phyloP scores from a whole-genome alignment of 2,797 vertebrate genomes.

The Peromyscus aztecus region DNA sequence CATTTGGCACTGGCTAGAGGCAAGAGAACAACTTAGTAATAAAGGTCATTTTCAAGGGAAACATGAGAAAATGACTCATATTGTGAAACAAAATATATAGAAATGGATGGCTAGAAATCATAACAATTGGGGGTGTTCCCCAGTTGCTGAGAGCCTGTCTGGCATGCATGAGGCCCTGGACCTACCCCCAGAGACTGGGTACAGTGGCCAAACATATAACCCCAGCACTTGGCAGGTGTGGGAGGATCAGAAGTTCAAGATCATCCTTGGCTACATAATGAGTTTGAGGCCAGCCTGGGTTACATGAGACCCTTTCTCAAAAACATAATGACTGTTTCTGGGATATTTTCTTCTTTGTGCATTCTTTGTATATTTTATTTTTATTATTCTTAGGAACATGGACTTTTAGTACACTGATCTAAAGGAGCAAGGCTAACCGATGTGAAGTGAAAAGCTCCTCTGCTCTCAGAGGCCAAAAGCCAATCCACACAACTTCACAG shows the following conservation, averaged over 20 bases:
- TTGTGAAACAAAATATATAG: slow-evolving; percentile 54
- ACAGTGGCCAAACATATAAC: background rate
- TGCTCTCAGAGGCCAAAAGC: background rate
- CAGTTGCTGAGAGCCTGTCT: background rate
- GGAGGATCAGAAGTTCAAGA: background rate
- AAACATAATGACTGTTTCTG: background rate
- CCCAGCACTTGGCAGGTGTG: background rate
- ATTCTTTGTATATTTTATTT: background rate
- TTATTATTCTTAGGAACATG: background rate
- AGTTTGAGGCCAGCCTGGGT: background rate
- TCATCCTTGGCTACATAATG: background rate
- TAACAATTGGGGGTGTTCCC: background rate
- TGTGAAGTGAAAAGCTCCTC: background rate
- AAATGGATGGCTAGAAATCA: slow-evolving; percentile 37
- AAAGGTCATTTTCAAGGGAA: slow-evolving; percentile 48
- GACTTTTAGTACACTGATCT: slow-evolving; percentile 19
- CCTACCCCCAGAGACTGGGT: background rate
- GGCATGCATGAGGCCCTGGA: background rate
- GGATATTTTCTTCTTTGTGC: background rate
- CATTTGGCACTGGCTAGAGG: background rate
- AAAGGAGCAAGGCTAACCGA: background rate
- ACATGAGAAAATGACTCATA: background rate
- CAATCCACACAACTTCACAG: background rate
- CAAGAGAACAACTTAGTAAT: background rate
- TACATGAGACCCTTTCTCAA: background rate